Percentiles rank a stretch among this genome's conserved stretches.
These are phyloP conservation scores for Cyclina sinensis DNA, from an alignment of 1,140 invertebrate genomes.

Conservation along the genomic window DNA sequence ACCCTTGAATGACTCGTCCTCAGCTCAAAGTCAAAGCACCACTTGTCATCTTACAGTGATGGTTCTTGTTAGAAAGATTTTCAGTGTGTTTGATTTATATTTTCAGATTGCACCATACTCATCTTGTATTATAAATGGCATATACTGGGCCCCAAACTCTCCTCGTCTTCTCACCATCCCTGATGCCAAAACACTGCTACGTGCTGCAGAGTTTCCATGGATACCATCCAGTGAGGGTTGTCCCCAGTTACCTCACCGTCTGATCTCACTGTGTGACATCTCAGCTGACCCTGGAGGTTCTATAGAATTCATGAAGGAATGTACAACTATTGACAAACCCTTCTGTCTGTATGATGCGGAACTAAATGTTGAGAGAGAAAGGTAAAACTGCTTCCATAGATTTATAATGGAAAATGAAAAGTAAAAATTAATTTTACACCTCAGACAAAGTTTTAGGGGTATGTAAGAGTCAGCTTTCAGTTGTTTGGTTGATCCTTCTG, in stretches of 20 bases:
- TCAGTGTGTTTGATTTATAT: no score
- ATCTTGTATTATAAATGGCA: slow-evolving; percentile 98
- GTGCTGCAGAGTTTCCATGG: slow-evolving; percentile 96
- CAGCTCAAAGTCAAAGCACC: no score
- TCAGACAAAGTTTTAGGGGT: no score
- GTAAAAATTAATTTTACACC: no score
- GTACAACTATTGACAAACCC: slow-evolving; percentile 99
- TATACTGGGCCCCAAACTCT: slow-evolving; percentile 99
- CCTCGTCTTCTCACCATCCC: slow-evolving; percentile 98
- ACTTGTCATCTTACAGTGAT: no score
- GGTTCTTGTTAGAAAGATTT: no score
- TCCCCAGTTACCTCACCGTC: slow-evolving; percentile 94
- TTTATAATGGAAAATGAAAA: no score
- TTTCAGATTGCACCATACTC: slow-evolving; percentile 97
- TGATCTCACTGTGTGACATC: slow-evolving; percentile 97
- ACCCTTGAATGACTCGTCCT: no score
- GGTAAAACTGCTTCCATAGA: slow-evolving; percentile 89
- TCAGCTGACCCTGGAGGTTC: slow-evolving; percentile 99
- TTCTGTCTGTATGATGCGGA: slow-evolving; percentile 99
- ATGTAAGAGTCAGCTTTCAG: no score
- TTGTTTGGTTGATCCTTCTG: no score
- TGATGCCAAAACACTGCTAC: slow-evolving; percentile 97
- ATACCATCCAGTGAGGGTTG: slow-evolving; percentile 93
- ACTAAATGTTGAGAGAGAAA: slow-evolving; percentile 98
- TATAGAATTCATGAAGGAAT: slow-evolving; percentile 99